phyloP scores from a whole-genome alignment of 2,113 vertebrate genomes.

The Labeo rohita region DNA sequence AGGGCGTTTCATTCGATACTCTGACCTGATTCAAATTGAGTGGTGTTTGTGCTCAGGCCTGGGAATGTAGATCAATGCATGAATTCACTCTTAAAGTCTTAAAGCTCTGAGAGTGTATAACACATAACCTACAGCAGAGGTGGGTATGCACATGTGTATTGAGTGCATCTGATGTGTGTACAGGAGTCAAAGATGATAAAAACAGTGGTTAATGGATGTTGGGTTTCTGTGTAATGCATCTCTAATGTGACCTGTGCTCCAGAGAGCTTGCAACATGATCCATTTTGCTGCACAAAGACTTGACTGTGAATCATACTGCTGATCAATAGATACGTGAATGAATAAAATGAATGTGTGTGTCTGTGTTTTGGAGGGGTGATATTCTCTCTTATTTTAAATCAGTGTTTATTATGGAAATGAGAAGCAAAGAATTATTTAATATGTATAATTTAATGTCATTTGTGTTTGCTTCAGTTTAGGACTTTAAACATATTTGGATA shows the following conservation, averaged over 20 bases:
- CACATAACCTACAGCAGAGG: not conserved
- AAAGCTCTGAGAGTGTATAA: not conserved
- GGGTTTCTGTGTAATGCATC: conserved; percentile 26
- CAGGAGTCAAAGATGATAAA: not conserved
- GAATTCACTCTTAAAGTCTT: not conserved
- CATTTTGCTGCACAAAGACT: conserved; percentile 49
- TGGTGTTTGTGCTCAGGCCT: not conserved
- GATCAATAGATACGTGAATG: conserved; percentile 44
- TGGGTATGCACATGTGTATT: not conserved
- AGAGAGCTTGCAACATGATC: conserved; percentile 53
- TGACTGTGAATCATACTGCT: conserved; percentile 25
- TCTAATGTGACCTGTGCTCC: conserved; percentile 30
- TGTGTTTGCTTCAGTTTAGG: too few relatives aligned
- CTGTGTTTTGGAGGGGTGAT: not conserved
- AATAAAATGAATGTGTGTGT: not conserved
- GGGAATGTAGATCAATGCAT: conserved; percentile 17
- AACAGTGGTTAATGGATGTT: conserved; percentile 27
- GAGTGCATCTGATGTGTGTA: conserved; percentile 5
- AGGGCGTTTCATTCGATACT: conserved; percentile 19
- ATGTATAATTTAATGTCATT: not conserved
- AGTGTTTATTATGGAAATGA: not conserved
- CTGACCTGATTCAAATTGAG: conserved; percentile 31
- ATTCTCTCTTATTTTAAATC: not conserved
- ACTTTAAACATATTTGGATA: not conserved
- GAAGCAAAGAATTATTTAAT: not conserved